Base-by-base conservation (phyloP, 2,797 vertebrate genomes). In the Chromobotia macracanthus region DNA sequence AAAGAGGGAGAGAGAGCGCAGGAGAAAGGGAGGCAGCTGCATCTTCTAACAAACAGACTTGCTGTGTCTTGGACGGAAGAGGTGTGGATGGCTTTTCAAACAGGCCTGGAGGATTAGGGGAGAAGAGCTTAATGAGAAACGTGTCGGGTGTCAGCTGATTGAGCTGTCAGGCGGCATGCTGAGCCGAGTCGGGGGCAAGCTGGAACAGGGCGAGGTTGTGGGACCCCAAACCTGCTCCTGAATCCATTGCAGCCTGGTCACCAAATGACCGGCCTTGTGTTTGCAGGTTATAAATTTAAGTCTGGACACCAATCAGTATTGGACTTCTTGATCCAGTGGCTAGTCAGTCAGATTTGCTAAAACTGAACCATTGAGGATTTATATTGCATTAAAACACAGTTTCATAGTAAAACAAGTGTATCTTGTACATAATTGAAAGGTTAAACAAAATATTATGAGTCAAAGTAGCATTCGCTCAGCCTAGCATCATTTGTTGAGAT, bases 61-160 rank as follows among this genome's bases (percentile, higher is more conserved):
- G 86, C 85, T 61, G 75, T 80, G 67, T 82, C 84, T 85, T 82
- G 85, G 76, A 86, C 61, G 71, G 85, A 86, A 87, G 89, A 91
- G 89, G 89, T 89, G 89, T 89, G 88, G 87, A 89, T 86, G 78
- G 86, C 84, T 81, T 92, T 92, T 89, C 83, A 92, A 91, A 91
- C 71, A 75, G 83, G 86, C 84, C 82, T 76, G 75, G 79, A 90
- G 90, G 91, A 93, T 92, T 93, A 92, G 77, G 88, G 79, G 87
- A 86, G 83, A 81, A 84, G 84, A 82, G 83, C 86, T 89, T 90
- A 90, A 92, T 91, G 86, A 87, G 89, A 90, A 90, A 89, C 85
- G 75, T 78, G 89, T 89, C 84, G 87, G 83, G 86, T 60, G 79
- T 89, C 84, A 90, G 84, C 77, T 86, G 88, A 88, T 86, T 82